These are phyloP conservation scores for Epizoanthus ramosus DNA, from an alignment of 92 coral and sea anemone species.

Conservation along the genomic window DNA sequence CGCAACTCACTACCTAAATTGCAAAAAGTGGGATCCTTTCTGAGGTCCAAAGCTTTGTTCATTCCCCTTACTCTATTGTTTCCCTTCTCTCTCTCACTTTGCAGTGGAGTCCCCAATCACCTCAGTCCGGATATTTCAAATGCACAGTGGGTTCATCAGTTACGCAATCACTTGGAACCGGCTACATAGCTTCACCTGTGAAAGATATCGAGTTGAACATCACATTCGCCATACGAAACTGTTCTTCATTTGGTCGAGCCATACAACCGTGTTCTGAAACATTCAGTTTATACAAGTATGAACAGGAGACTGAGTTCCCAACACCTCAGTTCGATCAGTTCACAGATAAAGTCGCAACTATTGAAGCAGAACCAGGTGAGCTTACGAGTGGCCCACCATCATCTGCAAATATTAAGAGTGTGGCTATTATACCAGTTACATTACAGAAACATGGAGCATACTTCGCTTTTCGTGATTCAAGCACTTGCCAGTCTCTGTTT, in stretches of 20 bases:
- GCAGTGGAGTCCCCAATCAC: background rate
- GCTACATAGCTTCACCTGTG: background rate
- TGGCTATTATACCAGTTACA: background rate
- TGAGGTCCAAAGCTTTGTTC: too few relatives aligned
- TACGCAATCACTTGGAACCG: background rate
- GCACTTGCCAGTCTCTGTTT: background rate
- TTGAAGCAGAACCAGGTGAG: background rate
- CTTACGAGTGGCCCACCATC: background rate
- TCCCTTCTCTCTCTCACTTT: background rate
- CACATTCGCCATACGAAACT: background rate
- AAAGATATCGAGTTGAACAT: background rate
- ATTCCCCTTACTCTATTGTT: too few relatives aligned
- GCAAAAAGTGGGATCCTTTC: too few relatives aligned
- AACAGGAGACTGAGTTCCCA: background rate
- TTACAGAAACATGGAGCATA: background rate
- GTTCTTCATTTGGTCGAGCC: background rate
- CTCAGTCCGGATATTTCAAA: background rate
- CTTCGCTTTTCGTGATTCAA: background rate
- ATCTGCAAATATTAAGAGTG: background rate
- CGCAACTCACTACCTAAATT: too few relatives aligned
- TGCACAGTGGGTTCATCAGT: background rate
- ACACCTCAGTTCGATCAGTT: background rate
- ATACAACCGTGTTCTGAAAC: background rate
- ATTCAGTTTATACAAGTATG: conserved; percentile 3
- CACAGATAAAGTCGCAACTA: background rate